phyloP scores from a whole-genome alignment of 2,797 vertebrate genomes.

The Tokudaia muenninki region DNA sequence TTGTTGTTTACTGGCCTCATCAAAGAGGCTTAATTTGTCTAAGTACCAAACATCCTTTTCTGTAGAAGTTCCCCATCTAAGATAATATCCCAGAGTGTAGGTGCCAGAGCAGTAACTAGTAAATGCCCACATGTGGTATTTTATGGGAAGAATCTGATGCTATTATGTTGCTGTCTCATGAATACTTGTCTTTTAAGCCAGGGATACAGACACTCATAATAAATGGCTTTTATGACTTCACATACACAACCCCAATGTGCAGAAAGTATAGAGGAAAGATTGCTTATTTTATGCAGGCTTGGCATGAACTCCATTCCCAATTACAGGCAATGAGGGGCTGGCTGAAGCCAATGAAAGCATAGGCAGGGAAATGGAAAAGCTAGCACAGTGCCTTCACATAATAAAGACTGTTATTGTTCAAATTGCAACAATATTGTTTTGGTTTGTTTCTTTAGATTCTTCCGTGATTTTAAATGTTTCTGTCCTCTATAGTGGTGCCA shows the following conservation, averaged over 20 bases:
- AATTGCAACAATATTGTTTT: slow-evolving; percentile 64
- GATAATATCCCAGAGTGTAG: slow-evolving; percentile 15
- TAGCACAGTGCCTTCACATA: slow-evolving; percentile 48
- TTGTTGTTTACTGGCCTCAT: background rate
- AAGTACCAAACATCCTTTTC: background rate
- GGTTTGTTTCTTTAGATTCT: slow-evolving; percentile 62
- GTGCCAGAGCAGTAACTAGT: slow-evolving; percentile 64
- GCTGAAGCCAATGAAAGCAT: slow-evolving; percentile 71
- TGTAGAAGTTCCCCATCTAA: background rate
- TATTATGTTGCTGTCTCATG: slow-evolving; percentile 73
- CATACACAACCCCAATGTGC: slow-evolving; percentile 67
- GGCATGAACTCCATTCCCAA: slow-evolving; percentile 69
- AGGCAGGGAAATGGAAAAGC: slow-evolving; percentile 78
- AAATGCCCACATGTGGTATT: slow-evolving; percentile 73
- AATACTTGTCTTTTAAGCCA: slow-evolving; percentile 68
- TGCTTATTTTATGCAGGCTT: slow-evolving; percentile 76
- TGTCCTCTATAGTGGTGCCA: slow-evolving; percentile 71
- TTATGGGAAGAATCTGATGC: slow-evolving; percentile 73
- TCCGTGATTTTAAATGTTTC: slow-evolving; percentile 61
- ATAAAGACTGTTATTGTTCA: slow-evolving; percentile 63
- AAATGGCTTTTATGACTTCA: slow-evolving; percentile 79
- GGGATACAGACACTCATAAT: slow-evolving; percentile 78
- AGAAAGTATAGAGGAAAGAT: slow-evolving; percentile 70
- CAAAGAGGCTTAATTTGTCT: background rate
- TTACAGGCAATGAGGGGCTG: slow-evolving; percentile 73